phyloP scores from a whole-genome alignment of 35 echinoderm and acorn worm genomes.

The Anneissia japonica region DNA sequence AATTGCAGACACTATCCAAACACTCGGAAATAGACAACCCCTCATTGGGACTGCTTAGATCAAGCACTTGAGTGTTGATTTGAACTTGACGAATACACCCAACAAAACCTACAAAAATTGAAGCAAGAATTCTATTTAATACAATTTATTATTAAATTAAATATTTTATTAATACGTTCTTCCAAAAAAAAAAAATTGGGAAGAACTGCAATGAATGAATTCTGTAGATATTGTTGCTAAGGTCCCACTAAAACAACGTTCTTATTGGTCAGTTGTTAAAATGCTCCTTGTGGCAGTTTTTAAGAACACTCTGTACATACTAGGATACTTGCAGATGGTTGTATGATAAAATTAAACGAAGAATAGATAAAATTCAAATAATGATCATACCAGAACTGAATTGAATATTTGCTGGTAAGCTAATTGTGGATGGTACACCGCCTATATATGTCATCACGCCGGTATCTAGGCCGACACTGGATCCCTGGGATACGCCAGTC shows the following conservation, averaged over 20 bases:
- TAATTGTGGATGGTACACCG: conserved; percentile 42
- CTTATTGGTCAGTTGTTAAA: neutral
- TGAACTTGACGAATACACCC: conserved; percentile 53
- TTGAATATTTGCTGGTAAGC: conserved; percentile 44
- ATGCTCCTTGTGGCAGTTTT: neutral
- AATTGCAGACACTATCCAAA: conserved; percentile 48
- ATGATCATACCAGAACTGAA: conserved; percentile 56
- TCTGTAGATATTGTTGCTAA: too few relatives aligned
- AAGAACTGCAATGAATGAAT: too few relatives aligned
- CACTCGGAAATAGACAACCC: conserved; percentile 49
- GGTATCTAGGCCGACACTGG: conserved; percentile 37
- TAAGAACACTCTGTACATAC: too few relatives aligned
- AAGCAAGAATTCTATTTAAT: too few relatives aligned
- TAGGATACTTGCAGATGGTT: neutral
- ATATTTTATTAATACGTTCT: neutral
- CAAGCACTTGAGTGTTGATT: conserved; percentile 14
- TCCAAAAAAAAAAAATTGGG: neutral
- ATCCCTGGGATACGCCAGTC: conserved; percentile 47
- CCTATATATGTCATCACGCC: conserved; percentile 58
- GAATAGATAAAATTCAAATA: neutral
- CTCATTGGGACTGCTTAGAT: conserved; percentile 17
- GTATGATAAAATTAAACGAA: neutral
- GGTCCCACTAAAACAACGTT: neutral
- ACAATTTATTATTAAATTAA: neutral
- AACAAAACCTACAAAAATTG: conserved; percentile 39